These are phyloP conservation scores for Drosophila vallismaia DNA, from an alignment of 2,888 invertebrate species.

Conservation along the genomic window DNA sequence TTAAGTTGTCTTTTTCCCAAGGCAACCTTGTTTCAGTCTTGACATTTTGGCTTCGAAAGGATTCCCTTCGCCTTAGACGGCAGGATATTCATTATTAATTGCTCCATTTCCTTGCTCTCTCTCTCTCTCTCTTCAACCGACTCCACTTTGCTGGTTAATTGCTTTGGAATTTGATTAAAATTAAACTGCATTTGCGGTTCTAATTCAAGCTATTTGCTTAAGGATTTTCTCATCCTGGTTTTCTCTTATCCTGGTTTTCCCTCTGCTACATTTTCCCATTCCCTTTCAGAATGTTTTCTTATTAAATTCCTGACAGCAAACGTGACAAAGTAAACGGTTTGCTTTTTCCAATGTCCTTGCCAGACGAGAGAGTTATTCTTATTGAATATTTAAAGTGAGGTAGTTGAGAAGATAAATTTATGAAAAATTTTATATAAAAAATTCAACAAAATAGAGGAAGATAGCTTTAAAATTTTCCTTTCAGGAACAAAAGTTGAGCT, in stretches of 20 bases:
- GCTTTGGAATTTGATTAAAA: constrained; percentile 67
- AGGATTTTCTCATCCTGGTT: constrained; percentile 5
- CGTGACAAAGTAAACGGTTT: constrained; percentile 44
- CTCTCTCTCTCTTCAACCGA: background rate
- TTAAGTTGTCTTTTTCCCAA: constrained; percentile 80
- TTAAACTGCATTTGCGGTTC: constrained; percentile 60
- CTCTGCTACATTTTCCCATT: constrained; percentile 46
- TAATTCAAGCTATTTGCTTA: constrained; percentile 56
- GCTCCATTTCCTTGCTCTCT: constrained; percentile 21
- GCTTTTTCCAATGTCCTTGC: constrained; percentile 39
- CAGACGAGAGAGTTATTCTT: constrained; percentile 61
- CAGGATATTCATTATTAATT: constrained; percentile 69
- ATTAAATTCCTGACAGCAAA: constrained; percentile 64
- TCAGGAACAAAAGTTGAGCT: too few species aligned
- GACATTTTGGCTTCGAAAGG: constrained; percentile 59
- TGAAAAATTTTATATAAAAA: too few species aligned
- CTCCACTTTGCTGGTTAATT: constrained; percentile 58
- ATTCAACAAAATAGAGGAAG: too few species aligned
- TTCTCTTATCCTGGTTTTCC: background rate
- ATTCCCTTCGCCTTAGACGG: background rate
- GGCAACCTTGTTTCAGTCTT: constrained; percentile 70
- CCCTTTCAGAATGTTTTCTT: constrained; percentile 55
- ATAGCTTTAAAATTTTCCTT: too few species aligned
- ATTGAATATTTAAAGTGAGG: constrained; percentile 70
- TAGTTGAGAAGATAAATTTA: constrained; percentile 39